Evolutionary conservation across 2,797 vertebrate species (phyloP).

Genomic region (Pelochelys cantorii): DNA sequence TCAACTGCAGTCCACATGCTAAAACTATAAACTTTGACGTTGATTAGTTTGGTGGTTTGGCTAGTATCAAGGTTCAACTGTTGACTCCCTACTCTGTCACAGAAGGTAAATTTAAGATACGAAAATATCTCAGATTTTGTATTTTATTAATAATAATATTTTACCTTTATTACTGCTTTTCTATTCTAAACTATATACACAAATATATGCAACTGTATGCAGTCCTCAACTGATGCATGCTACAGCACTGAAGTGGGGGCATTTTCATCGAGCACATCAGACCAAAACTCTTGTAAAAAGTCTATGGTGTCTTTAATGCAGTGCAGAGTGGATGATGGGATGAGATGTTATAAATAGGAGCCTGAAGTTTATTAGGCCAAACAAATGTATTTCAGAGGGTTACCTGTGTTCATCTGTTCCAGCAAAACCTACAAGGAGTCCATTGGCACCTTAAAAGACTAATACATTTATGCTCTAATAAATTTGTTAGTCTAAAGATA

Average conservation of each 20-base stretch:
- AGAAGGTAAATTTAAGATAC: not conserved
- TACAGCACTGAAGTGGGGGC: not conserved
- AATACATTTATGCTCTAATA: too few species aligned
- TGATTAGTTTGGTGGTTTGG: conserved; percentile 66
- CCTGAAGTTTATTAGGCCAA: not conserved
- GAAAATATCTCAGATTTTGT: not conserved
- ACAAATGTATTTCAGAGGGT: not conserved
- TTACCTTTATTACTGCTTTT: not conserved
- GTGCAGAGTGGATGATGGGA: not conserved
- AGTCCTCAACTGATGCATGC: not conserved
- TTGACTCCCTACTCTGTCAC: not conserved
- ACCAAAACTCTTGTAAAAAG: not conserved
- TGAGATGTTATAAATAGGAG: not conserved
- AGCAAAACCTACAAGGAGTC: too few species aligned
- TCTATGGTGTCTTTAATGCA: not conserved
- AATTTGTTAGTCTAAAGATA: too few species aligned
- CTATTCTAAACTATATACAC: not conserved
- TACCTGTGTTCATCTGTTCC: too few species aligned
- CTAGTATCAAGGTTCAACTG: conserved; percentile 25
- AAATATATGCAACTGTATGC: not conserved
- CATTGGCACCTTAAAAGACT: too few species aligned
- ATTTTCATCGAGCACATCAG: not conserved
- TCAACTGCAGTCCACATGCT: conserved; percentile 75
- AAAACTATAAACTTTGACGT: conserved; percentile 60
- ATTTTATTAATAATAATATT: not conserved